Evolutionary conservation across 2,888 invertebrate species (phyloP).

Genomic region (Sylvicola cinctus): DNA sequence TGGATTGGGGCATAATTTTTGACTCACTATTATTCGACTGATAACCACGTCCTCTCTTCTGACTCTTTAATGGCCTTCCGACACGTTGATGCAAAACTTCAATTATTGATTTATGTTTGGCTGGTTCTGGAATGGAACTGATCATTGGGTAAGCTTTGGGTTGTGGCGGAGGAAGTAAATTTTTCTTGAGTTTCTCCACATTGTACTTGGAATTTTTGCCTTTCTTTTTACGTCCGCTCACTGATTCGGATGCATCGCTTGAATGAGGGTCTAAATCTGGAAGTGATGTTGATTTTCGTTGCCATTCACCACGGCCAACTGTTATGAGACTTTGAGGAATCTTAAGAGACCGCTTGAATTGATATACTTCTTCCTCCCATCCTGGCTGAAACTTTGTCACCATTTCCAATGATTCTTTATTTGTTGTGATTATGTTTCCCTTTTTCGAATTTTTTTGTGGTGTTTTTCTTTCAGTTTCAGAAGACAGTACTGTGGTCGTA

Average conservation of each 20-base stretch:
- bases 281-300: slow-evolving; percentile 49
- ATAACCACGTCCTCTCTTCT: slow-evolving; percentile 1
- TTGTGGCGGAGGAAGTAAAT: not conserved
- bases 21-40: slow-evolving; percentile 4
- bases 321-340: slow-evolving; percentile 66
- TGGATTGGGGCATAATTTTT: slow-evolving; percentile 8
- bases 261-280: slow-evolving; percentile 60
- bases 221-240: slow-evolving; percentile 6
- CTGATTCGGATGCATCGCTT: slow-evolving; percentile 31
- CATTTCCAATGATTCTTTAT: slow-evolving; percentile 15
- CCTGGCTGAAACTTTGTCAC: slow-evolving; percentile 44
- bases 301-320: slow-evolving; percentile 50
- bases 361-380: slow-evolving; percentile 68
- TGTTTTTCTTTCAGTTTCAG: not conserved
- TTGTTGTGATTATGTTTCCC: not conserved
- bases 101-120: slow-evolving; percentile 19
- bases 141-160: not conserved
- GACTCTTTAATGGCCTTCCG: slow-evolving; percentile 4
- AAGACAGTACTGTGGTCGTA: not conserved
- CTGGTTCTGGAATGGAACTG: not conserved
- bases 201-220: too few species aligned
- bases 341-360: slow-evolving; percentile 59
- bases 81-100: slow-evolving; percentile 21
- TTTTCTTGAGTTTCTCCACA: not conserved
- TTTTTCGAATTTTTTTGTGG: not conserved